Evolutionary conservation across 2,888 invertebrate genomes (phyloP).

Genomic region (Spilosoma lubricipeda): DNA sequence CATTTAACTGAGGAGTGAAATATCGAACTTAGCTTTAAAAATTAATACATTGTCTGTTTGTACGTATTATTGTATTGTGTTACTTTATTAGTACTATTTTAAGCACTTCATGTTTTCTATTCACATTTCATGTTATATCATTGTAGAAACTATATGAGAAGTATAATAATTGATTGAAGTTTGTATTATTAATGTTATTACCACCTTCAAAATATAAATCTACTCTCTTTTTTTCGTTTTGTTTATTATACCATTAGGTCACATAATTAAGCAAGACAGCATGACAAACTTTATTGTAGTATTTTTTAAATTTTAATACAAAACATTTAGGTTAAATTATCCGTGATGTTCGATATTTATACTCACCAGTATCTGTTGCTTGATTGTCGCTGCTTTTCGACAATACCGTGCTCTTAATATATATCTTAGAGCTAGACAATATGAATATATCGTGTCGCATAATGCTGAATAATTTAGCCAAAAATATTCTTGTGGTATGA

Average conservation of each 20-base stretch:
- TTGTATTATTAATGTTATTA: neutral
- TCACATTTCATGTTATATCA: neutral
- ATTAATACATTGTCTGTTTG: neutral
- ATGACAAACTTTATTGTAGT: neutral
- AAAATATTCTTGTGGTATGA: neutral
- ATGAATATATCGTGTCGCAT: constrained; percentile 6
- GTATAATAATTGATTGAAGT: neutral
- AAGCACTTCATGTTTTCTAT: neutral
- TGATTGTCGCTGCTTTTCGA: constrained; percentile 47
- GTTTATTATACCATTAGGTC: neutral
- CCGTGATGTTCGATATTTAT: constrained; percentile 37
- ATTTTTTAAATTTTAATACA: neutral
- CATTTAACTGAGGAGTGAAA: constrained; percentile 38
- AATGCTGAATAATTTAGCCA: constrained; percentile 1
- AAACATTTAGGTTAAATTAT: neutral
- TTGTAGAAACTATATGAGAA: neutral
- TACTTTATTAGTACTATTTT: neutral
- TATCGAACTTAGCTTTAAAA: constrained; percentile 26
- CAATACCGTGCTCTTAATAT: constrained; percentile 44
- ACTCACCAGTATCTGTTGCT: constrained; percentile 46
- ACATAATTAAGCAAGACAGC: neutral
- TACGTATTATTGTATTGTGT: neutral
- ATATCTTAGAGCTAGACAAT: constrained; percentile 10
- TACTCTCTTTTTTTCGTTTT: neutral
- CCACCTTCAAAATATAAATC: too few relatives aligned